Evolutionary conservation across 2,113 vertebrate species (phyloP).

Genomic region (Phalacrocorax aristotelis): DNA sequence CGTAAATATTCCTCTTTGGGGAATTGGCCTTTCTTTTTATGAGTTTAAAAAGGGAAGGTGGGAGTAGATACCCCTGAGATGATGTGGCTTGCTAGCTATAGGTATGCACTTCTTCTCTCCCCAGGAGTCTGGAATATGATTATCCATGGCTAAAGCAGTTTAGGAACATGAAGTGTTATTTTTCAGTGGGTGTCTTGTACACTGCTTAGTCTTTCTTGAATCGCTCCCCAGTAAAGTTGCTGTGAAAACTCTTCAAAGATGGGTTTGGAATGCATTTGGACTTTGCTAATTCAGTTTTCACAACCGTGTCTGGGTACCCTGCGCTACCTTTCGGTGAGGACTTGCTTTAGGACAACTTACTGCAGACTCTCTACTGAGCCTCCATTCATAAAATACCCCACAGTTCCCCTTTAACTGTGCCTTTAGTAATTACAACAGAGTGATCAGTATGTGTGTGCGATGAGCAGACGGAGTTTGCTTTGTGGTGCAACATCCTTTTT

Average conservation of each 20-base stretch:
- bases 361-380: background rate
- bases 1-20: background rate
- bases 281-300: background rate
- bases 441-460: background rate
- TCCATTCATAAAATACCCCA: background rate
- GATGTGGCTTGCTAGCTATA: background rate
- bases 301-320: background rate
- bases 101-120: background rate
- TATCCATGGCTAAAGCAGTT: background rate
- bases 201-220: background rate
- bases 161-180: background rate
- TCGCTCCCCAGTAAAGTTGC: background rate
- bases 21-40: background rate
- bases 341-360: background rate
- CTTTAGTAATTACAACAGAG: background rate
- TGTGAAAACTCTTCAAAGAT: background rate
- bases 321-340: background rate
- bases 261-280: background rate
- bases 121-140: background rate
- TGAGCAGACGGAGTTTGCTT: rapidly evolving
- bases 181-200: background rate
- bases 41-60: background rate
- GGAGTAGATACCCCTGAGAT: background rate
- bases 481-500: background rate
- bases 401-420: background rate